Evolutionary conservation across 2,113 vertebrate genomes (phyloP), one percentile per base, ranked within the genome.

Genomic region (Equus quagga): DNA sequence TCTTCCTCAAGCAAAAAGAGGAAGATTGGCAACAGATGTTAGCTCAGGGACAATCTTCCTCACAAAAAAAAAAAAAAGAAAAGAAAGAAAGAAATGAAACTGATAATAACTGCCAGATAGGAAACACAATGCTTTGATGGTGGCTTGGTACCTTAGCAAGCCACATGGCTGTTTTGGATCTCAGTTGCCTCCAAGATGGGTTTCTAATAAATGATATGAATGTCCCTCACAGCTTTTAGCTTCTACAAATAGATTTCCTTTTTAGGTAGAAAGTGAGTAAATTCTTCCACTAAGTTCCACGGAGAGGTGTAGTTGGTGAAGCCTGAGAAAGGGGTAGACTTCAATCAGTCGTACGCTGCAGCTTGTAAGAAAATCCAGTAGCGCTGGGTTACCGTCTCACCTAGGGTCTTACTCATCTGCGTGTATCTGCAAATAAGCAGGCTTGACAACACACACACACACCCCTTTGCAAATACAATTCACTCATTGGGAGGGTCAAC

Each of bases 181-280:
- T 60, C 0, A 0, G 44, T 56, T 56, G 56, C 78, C 78, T 51
- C 46, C 7, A 44, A 49, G 46, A 28, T 18, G 67, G 49, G 8
- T 70, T 76, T 69, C 19, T 44, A 82, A 36, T 79, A 87, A 76
- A 56, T 10, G 6, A 44, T 36, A 56, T 33, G 54, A 76, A 70
- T 6, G 41, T 60, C 44, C 64, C 54, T 91, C 58, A 3, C 12
- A 23, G 26, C 64, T 67, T 91, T 72, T 67, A 36, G 60, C 67
- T 85, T 96, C 96, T 95, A 28, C 23, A 81, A 84, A 44, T 46
- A 84, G 8, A 31, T 49, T 54, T 60, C 90, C 24, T 58, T 73
- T 95, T 82, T 67, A 62, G 82, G 33, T 67, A 26, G 86, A 31
- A 21, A 46, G 58, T 89, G 58, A 80, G 28, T 65, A 83, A 21